phyloP scores from a whole-genome alignment of 2,888 invertebrate genomes.

The Lasioglossum zephyrum region DNA sequence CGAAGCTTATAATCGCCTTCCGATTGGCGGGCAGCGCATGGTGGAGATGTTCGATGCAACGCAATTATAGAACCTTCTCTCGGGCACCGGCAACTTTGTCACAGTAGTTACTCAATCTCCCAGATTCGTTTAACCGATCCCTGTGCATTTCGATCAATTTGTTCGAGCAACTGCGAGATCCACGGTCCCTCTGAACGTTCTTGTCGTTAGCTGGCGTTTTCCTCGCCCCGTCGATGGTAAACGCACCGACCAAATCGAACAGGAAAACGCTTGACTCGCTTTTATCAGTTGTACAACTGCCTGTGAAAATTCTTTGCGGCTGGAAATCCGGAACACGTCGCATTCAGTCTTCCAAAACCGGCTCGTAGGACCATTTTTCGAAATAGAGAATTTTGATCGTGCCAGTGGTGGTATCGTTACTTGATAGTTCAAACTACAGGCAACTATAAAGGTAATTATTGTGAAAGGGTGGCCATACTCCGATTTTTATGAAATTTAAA shows the following conservation, averaged over 20 bases:
- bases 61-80: conserved; percentile 34
- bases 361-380: no score
- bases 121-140: conserved; percentile 1
- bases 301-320: background rate
- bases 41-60: conserved; percentile 21
- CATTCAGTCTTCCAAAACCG: no score
- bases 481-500: no score
- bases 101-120: background rate
- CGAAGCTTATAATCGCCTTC: conserved; percentile 4
- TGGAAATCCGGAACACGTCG: no score
- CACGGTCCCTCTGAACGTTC: background rate
- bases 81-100: conserved; percentile 1
- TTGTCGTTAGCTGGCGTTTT: background rate
- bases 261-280: background rate
- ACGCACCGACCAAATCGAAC: background rate
- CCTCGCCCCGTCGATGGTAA: background rate
- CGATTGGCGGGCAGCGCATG: conserved; percentile 7
- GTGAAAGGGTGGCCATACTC: no score
- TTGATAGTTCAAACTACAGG: no score
- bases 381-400: no score
- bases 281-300: background rate
- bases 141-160: conserved; percentile 9
- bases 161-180: background rate
- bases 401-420: no score
- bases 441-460: no score